Percentiles rank a stretch among this genome's conserved stretches.
Evolutionary conservation across 2,888 invertebrate species (phyloP).

Genomic region (Neoitamus cyanurus): DNA sequence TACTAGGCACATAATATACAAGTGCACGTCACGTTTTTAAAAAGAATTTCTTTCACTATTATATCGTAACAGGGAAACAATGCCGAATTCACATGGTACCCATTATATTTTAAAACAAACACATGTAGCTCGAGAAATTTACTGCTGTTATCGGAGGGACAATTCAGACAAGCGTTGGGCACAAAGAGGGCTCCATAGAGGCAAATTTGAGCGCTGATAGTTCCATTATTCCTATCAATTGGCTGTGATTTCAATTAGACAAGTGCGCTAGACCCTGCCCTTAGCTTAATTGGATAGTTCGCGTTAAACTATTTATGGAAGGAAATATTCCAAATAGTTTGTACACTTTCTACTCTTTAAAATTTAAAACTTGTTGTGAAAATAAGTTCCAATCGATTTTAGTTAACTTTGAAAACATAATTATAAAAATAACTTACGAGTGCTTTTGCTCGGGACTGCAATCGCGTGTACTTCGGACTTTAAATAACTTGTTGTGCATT

Average conservation of each 20-base stretch:
- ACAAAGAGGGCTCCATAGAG: conserved; percentile 15
- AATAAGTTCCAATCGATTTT: too few species aligned
- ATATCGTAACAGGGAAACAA: background rate
- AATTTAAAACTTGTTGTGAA: too few species aligned
- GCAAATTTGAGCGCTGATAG: conserved; percentile 24
- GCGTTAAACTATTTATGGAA: background rate
- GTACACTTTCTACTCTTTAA: background rate
- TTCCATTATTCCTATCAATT: conserved; percentile 26
- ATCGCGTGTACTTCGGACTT: too few species aligned
- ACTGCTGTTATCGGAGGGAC: background rate
- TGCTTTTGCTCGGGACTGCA: too few species aligned
- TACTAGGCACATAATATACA: too few species aligned
- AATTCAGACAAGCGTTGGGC: background rate
- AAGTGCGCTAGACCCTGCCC: background rate
- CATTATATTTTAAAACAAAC: background rate
- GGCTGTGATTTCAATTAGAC: conserved; percentile 28
- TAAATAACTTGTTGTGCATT: too few species aligned
- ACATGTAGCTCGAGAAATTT: background rate
- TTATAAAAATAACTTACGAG: too few species aligned
- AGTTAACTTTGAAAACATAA: too few species aligned
- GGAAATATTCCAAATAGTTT: background rate
- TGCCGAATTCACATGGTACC: background rate
- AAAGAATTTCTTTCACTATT: background rate
- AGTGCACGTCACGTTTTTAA: background rate
- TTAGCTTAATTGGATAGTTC: background rate